Evolutionary conservation across 1,140 invertebrate species (phyloP), one percentile per base, ranked within the genome.

Genomic region (Aphelenchoides besseyi): DNA sequence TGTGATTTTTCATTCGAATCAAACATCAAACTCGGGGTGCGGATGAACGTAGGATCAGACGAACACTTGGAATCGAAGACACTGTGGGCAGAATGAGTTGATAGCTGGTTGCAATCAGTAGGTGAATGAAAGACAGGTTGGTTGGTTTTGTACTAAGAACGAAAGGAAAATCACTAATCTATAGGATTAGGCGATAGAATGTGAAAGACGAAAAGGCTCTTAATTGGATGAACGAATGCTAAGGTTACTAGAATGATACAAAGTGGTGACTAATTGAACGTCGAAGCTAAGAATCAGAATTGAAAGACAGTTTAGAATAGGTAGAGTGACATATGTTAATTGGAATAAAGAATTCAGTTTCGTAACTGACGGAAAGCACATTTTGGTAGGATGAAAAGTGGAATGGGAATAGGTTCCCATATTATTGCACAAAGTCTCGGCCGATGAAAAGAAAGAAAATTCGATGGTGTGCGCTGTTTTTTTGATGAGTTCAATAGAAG

Each of bases 401-500:
- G 41, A 23, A 48, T 23, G 41, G 23, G 41, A 48, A 23, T 12
- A 48, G 41, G 41, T 23, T 48, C 41, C 41, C 41, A 12, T 48
- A 12, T 48, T 48, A 48, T 48, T 48, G 41, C 41, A 48, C 41
- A 48, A 48, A 48, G 12, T 23, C 41, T 23, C 41, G 41, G 41
- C 41, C 41, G 23, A 48, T 48, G 41, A 48, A 12, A 23, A 48
- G 41, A 12, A 23, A 48, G 41, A 16, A 23, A 23, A 48, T 12
- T 48, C 41, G 41, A 48, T 23, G 41, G 41, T 48, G 41, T 48
- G 41, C 41, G 41, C n/a, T n/a, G n/a, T n/a, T n/a, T n/a, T n/a
- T n/a, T n/a, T n/a, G 41, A 23, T 23, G 41, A 48, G 41, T 48
- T n/a, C n/a, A n/a, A n/a, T 12, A 23, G 41, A 48, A 23, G 41